Conservation (phyloP, 2,888 invertebrate genomes). For the Alentia gelatinosa region DNA sequence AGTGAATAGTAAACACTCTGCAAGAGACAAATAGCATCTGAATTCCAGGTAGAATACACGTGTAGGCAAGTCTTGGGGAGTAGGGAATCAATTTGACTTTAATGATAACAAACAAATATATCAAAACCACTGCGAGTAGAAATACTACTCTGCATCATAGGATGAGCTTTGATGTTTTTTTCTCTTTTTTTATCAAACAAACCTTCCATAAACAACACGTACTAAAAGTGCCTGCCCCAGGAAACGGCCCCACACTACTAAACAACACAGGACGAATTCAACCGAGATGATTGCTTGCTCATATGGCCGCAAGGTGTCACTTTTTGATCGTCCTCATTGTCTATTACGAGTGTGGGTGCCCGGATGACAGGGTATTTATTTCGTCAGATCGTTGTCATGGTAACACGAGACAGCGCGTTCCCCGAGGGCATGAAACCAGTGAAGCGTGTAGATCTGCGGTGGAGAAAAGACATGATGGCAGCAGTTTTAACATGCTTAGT, state of each 20-base stretch:
- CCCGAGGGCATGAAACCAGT: background rate
- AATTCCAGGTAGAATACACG: too few relatives aligned
- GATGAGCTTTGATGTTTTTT: too few relatives aligned
- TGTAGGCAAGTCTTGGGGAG: too few relatives aligned
- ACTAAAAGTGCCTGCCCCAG: background rate
- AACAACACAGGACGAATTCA: background rate
- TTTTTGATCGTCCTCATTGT: background rate
- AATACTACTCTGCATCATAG: too few relatives aligned
- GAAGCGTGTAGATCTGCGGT: background rate
- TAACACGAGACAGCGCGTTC: background rate
- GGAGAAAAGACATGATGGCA: too few relatives aligned
- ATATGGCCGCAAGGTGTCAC: background rate
- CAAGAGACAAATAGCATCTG: too few relatives aligned
- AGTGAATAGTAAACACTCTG: too few relatives aligned
- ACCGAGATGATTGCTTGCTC: background rate
- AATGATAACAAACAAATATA: too few relatives aligned
- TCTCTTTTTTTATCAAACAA: background rate
- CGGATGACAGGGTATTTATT: background rate
- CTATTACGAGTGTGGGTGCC: background rate
- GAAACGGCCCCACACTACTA: background rate
- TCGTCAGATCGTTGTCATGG: constrained; percentile 19
- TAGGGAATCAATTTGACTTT: too few relatives aligned
- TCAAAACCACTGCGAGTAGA: too few relatives aligned
- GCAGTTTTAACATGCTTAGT: too few relatives aligned
- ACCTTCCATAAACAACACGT: too few relatives aligned